phyloP scores from a whole-genome alignment of 1,140 invertebrate genomes.

The Drosophila ogumai region DNA sequence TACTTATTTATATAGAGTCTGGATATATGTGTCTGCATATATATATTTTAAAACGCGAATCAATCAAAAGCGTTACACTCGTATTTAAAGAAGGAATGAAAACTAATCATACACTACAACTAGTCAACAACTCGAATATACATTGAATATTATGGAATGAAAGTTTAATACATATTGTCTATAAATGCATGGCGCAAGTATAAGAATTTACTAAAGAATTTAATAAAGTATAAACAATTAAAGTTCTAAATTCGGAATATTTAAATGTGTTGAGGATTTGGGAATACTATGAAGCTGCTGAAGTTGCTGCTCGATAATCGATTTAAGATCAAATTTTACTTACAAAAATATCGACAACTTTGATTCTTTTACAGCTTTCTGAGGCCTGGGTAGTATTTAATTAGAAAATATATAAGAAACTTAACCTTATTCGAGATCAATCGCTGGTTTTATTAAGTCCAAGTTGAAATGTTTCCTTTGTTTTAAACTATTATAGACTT shows the following conservation, averaged over 20 bases:
- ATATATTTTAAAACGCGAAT: slow-evolving; percentile 45
- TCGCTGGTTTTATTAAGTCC: too few relatives aligned
- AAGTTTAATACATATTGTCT: slow-evolving; percentile 38
- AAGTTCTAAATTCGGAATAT: neutral
- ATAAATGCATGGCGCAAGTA: slow-evolving; percentile 45
- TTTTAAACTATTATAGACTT: too few relatives aligned
- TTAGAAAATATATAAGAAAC: too few relatives aligned
- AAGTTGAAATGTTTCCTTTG: too few relatives aligned
- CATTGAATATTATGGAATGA: slow-evolving; percentile 34
- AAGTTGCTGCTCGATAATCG: neutral
- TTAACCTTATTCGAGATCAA: too few relatives aligned
- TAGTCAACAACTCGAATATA: slow-evolving; percentile 53
- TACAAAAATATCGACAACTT: too few relatives aligned
- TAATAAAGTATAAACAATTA: slow-evolving; percentile 41
- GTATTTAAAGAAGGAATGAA: slow-evolving; percentile 31
- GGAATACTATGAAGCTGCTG: neutral
- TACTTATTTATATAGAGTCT: slow-evolving; percentile 42
- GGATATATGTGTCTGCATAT: slow-evolving; percentile 32
- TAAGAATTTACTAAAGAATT: slow-evolving; percentile 63
- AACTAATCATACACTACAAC: slow-evolving; percentile 45
- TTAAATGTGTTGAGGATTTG: neutral
- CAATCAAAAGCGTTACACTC: slow-evolving; percentile 48
- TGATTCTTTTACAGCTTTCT: too few relatives aligned
- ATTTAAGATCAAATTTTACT: too few relatives aligned
- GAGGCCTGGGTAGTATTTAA: too few relatives aligned